Base-by-base conservation (phyloP, 2,113 vertebrate genomes). In the Gila orcuttii region DNA sequence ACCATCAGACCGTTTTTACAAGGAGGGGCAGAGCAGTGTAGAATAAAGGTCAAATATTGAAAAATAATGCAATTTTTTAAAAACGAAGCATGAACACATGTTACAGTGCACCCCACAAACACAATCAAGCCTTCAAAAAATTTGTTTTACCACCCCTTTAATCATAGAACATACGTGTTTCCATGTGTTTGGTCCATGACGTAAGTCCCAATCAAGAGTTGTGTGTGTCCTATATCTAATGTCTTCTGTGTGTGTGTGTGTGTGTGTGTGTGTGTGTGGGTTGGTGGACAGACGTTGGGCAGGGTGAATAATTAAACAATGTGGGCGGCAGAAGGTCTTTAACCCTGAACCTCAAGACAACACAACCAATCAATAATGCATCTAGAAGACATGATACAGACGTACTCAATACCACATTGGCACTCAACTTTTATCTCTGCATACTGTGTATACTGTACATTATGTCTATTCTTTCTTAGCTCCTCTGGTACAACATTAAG, bases 311-410 rank as follows among this genome's bases (percentile, higher is more conserved):
- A 93, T 93, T 93, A 87, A 94, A 93, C 77, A 86, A 84, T 90
- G 85, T 81, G 86, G 87, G 86, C 85, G 85, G 86, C 88, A 91
- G 71, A 91, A 90, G 91, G 91, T 92, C 89, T 94, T 94, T 94
- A 94, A 93, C 91, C 90, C 90, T 92, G 89, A 92, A 93, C 91
- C 89, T 85, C 89, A 83, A 92, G 87, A 93, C 90, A 93, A 92
- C 90, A 90, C 89, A 92, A 42, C 88, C 85, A 90, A 94, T 94
- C 91, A 94, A 95, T 94, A 93, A 94, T 94, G 90, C 88, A 93
- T 87, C 87, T 91, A 62, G 82, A 89, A 68, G 84, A 45, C 89
- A 90, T 90, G 86, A 93, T 93, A 92, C 84, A 82, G 66, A 60
- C 25, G 1, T 73, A 83, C 81, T 4, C 33, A 33, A 82, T 33